phyloP scores from a whole-genome alignment of 2,113 vertebrate species.

The Reinhardtius hippoglossoides region DNA sequence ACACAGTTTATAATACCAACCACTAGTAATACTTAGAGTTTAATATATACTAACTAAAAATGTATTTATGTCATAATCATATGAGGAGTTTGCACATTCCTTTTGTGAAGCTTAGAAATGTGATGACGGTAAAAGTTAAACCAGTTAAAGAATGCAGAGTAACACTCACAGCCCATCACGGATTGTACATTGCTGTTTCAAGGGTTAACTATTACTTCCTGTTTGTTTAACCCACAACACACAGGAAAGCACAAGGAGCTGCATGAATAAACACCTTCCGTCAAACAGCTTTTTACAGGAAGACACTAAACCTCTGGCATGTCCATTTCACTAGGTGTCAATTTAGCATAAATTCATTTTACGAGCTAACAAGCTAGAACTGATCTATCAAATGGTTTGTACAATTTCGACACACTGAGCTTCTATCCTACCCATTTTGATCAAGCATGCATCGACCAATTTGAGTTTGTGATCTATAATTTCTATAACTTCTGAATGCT shows the following conservation, averaged over 20 bases:
- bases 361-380: no score
- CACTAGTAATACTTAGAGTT: no score
- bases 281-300: constrained; percentile 5
- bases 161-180: not conserved
- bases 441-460: not conserved
- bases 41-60: no score
- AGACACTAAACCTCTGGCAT: not conserved
- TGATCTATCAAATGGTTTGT: no score
- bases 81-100: no score
- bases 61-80: no score
- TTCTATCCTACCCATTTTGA: not conserved
- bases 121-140: not conserved
- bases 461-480: not conserved
- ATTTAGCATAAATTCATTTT: not conserved
- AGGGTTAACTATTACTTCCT: constrained; percentile 32
- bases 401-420: no score
- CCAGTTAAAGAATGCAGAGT: constrained; percentile 20
- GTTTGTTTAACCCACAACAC: constrained; percentile 35
- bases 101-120: not conserved
- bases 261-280: constrained; percentile 10
- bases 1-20: no score
- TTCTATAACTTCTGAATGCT: not conserved
- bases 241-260: constrained; percentile 22
- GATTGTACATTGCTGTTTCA: constrained; percentile 42
- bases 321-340: not conserved